Conservation (phyloP, 2,888 invertebrate species). For the Carabus problematicus region DNA sequence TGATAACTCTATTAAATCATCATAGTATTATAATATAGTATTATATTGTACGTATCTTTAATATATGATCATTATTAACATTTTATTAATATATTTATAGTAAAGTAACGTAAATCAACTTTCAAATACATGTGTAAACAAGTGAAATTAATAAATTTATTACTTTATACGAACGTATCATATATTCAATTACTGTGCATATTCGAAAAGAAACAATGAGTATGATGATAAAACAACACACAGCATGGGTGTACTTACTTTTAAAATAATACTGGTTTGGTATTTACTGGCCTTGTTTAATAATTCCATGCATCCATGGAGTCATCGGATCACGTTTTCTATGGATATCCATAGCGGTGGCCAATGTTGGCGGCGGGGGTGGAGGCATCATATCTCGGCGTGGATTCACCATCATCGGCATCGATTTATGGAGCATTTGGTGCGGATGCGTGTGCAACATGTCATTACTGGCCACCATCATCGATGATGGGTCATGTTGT, state of each 20-base stretch:
- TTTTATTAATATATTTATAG: conserved; percentile 6
- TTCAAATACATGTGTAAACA: conserved; percentile 21
- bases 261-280: conserved; percentile 28
- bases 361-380: conserved; percentile 44
- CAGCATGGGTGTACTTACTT: conserved; percentile 22
- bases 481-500: conserved; percentile 20
- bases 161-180: conserved; percentile 22
- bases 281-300: conserved; percentile 34
- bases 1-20: no score
- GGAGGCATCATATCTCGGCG: conserved; percentile 45
- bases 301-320: conserved; percentile 42
- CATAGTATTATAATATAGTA: no score
- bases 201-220: conserved; percentile 27
- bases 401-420: conserved; percentile 48
- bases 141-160: conserved; percentile 12
- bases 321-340: conserved; percentile 34
- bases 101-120: background rate
- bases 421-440: conserved; percentile 39
- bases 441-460: conserved; percentile 25
- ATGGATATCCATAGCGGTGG: conserved; percentile 33
- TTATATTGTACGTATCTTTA: no score
- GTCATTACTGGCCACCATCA: conserved; percentile 22
- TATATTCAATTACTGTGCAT: background rate
- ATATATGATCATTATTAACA: no score
- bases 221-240: background rate